Conservation (phyloP, 2,113 vertebrate genomes). For the Ptychochromis oligacanthus region DNA sequence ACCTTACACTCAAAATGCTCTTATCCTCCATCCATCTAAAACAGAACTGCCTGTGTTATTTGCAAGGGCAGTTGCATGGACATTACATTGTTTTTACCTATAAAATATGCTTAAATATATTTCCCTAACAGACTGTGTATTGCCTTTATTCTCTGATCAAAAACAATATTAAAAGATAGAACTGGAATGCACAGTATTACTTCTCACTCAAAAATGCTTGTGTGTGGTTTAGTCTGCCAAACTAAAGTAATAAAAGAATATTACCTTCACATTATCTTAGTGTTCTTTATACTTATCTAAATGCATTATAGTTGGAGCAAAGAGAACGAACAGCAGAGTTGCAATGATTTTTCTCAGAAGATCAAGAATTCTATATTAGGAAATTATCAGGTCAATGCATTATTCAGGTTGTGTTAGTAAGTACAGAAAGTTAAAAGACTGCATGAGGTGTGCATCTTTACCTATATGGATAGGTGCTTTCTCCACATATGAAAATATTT, state of each 20-base stretch:
- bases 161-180: too few relatives aligned
- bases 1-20: conserved; percentile 23
- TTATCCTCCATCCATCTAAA: conserved; percentile 44
- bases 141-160: background rate
- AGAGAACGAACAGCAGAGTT: too few relatives aligned
- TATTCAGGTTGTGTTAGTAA: conserved; percentile 32
- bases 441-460: background rate
- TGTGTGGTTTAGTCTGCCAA: too few relatives aligned
- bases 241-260: too few relatives aligned
- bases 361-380: background rate
- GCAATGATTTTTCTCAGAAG: background rate
- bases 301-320: too few relatives aligned
- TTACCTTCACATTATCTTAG: too few relatives aligned
- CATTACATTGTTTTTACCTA: background rate
- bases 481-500: too few relatives aligned
- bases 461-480: too few relatives aligned
- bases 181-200: too few relatives aligned
- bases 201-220: too few relatives aligned
- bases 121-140: background rate
- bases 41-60: background rate
- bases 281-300: too few relatives aligned
- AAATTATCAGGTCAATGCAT: conserved; percentile 20
- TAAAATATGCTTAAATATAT: conserved; percentile 5
- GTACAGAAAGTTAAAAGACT: conserved; percentile 12
- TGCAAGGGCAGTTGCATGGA: background rate